Base-by-base conservation (phyloP, 2,113 vertebrate genomes). In the Prochilodus magdalenae region DNA sequence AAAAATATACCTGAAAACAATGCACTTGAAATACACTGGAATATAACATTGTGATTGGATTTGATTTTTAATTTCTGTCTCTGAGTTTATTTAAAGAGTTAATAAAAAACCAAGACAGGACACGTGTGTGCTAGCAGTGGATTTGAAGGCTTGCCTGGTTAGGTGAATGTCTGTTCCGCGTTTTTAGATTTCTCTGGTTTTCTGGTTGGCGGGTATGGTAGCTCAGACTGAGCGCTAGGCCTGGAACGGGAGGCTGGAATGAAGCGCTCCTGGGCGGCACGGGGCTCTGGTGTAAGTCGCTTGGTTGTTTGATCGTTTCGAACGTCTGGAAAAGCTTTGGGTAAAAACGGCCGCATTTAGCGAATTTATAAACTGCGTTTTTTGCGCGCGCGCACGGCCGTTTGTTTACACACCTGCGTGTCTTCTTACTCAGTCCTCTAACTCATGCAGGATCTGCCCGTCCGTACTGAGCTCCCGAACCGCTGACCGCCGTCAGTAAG, bases 21-120 rank as follows among this genome's bases (percentile, higher is more conserved):
- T 98, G 98, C 98, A 99, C 98, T 99, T 98, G 96, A 97, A 97
- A 97, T 97, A 99, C 98, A 99, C 98, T 99, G 98, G 98, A 99
- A 95, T 96, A 97, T 96, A 96, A 97, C 96, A 94, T 95, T 97
- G 97, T 98, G 97, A 96, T 94, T 94, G 96, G 95, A 95, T 96
- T 93, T 36, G 36, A 7, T 3, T 95, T 93, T 87, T 96, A 94
- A 96, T 96, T 95, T 95, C 93, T 98, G 96, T 98, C 95, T 94
- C 94, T 95, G 95, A 95, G 94, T 94, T 97, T 97, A 98, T 99
- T 99, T 99, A 99, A 99, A 97, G 94, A 96, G 95, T 93, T 95
- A 99, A 99, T 98, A 98, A 98, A 90, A 93, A 94, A 96, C 96
- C 91, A 73, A 75, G 72, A 74, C 71, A 80, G 70, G 59, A 94